phyloP scores from a whole-genome alignment of 2,888 invertebrate species.

The Litoditis marina region DNA sequence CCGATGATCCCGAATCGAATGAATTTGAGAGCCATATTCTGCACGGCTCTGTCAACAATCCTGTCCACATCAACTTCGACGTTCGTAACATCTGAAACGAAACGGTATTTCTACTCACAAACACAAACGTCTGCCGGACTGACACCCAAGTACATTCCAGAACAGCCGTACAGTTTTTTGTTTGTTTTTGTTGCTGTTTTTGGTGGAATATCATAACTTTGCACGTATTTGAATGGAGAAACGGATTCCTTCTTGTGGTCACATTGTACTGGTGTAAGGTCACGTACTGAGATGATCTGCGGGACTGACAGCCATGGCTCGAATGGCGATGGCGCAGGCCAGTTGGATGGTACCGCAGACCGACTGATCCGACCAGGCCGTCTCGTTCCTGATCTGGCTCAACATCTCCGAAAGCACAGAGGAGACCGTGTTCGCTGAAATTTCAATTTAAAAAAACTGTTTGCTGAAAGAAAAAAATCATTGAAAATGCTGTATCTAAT shows the following conservation, averaged over 20 bases:
- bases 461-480: background rate
- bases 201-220: no score
- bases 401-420: constrained; percentile 28
- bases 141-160: background rate
- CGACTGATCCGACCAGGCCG: constrained; percentile 33
- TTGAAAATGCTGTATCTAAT: no score
- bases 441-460: background rate
- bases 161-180: no score
- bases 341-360: constrained; percentile 40
- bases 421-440: constrained; percentile 27
- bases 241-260: no score
- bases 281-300: constrained; percentile 29
- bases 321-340: constrained; percentile 29
- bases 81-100: constrained; percentile 24
- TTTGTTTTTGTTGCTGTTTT: no score
- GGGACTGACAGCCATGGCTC: constrained; percentile 30
- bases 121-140: background rate
- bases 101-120: background rate
- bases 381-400: constrained; percentile 34
- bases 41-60: constrained; percentile 33
- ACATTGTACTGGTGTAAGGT: no score
- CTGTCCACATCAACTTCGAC: constrained; percentile 38
- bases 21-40: constrained; percentile 36
- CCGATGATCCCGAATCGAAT: constrained; percentile 28
- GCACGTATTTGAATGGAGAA: no score